Conservation (phyloP, 2,113 vertebrate species). For the Lasiurus cinereus region DNA sequence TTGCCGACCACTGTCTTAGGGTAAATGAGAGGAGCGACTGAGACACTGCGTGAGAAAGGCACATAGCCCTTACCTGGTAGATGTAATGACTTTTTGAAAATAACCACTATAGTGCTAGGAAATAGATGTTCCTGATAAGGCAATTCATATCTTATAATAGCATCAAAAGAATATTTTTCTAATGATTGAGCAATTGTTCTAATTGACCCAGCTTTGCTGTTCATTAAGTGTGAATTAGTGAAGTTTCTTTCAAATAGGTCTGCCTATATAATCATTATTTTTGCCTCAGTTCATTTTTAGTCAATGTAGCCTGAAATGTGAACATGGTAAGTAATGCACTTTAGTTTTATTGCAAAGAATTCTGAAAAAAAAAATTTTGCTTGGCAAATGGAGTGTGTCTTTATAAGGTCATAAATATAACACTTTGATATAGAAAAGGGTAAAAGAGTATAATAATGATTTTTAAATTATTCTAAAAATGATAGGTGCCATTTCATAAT, state of each 20-base stretch:
- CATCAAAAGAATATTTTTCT: background rate
- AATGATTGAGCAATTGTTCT: slow-evolving; percentile 17
- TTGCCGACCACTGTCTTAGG: too few species aligned
- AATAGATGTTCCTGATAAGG: background rate
- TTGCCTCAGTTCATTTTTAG: slow-evolving; percentile 60
- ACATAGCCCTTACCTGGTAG: background rate
- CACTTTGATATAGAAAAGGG: background rate
- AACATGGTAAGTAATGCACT: slow-evolving; percentile 44
- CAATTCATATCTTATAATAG: background rate
- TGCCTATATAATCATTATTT: slow-evolving; percentile 68
- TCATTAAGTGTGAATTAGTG: slow-evolving; percentile 45
- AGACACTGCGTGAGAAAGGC: background rate
- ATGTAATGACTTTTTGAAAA: background rate
- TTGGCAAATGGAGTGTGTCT: slow-evolving; percentile 53
- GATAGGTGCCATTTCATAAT: background rate
- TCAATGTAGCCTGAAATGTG: slow-evolving; percentile 72
- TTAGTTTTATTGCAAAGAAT: slow-evolving; percentile 49
- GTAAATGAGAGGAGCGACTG: background rate
- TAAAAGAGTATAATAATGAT: background rate
- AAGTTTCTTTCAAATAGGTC: slow-evolving; percentile 38
- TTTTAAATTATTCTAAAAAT: slow-evolving; percentile 47
- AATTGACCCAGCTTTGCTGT: slow-evolving; percentile 37
- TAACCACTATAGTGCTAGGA: background rate
- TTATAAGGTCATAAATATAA: slow-evolving; percentile 40
- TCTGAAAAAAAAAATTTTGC: slow-evolving; percentile 59